Evolutionary conservation across 2,888 invertebrate species (phyloP).

Genomic region (Cybosia mesomella): DNA sequence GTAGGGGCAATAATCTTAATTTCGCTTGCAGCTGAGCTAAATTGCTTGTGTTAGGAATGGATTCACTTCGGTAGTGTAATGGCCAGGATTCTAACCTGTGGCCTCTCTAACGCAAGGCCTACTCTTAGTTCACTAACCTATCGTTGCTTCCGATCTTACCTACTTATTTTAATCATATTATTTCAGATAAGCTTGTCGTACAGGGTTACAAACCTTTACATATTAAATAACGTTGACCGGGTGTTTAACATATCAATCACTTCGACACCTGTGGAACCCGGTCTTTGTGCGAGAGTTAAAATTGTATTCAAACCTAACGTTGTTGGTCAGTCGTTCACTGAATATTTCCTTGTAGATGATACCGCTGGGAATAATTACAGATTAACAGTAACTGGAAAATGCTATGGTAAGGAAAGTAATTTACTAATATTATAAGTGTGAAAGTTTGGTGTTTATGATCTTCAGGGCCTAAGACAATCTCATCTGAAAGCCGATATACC

Average conservation of each 20-base stretch:
- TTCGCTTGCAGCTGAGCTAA: too few relatives aligned
- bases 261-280: conserved; percentile 64
- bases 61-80: too few relatives aligned
- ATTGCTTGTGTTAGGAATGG: too few relatives aligned
- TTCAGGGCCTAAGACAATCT: too few relatives aligned
- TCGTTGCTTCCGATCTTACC: too few relatives aligned
- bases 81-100: too few relatives aligned
- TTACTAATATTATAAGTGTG: too few relatives aligned
- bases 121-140: too few relatives aligned
- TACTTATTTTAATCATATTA: neutral
- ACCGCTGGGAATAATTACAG: conserved; percentile 68
- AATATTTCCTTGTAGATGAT: conserved; percentile 78
- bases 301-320: conserved; percentile 72
- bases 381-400: conserved; percentile 74
- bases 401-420: conserved; percentile 66
- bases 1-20: too few relatives aligned
- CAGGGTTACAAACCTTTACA: conserved; percentile 71
- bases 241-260: conserved; percentile 72
- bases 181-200: conserved; percentile 70
- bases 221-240: conserved; percentile 74
- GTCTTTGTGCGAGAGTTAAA: conserved; percentile 62
- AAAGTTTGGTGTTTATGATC: too few relatives aligned
- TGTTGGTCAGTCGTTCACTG: conserved; percentile 75
- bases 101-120: too few relatives aligned
- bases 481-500: too few relatives aligned